Base-by-base conservation (phyloP, 2,797 vertebrate genomes). In the Borostomias antarcticus region DNA sequence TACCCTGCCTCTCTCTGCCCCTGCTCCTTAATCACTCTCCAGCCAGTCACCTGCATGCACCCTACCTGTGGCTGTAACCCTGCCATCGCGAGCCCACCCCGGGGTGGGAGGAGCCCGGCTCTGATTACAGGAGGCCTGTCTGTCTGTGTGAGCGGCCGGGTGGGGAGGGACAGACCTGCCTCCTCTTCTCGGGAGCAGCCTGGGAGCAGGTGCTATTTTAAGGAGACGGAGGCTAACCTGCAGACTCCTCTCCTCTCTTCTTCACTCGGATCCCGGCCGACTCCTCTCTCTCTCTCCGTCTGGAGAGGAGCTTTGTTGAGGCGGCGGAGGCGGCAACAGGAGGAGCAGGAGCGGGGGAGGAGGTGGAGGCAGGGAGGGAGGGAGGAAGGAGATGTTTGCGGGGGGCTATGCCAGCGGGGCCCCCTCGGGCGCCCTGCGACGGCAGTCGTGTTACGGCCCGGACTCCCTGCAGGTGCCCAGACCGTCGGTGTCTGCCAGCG, bases 391-490 rank as follows among this genome's bases (percentile, higher is more conserved):
- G 68, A 91, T 93, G 92, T 93, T 93, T 88, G 86, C 89, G 66
- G 91, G 91, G 29, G 88, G 89, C 72, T 89, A 87, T 32, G 70
- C 85, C 0, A 32, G 83, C 11, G 86, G 74, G 30, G 78, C 74
- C 79, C 86, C 74, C 72, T 64, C 69, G 81, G 15, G 32, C 37
- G 81, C 78, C 4, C 53, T 80, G 66, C 82, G 61, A 68, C 79
- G 72, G 78, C 88, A 77, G 82, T 86, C 85, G 70, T 87, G 87
- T 90, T 68, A 91, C 76, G 88, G 87, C 85, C 81, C 75, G 90
- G 93, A 93, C 72, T 93, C 89, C 90, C 74, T 70, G 79, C 92
- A 86, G 94, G 93, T 93, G 72, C 86, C 89, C 19, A 82, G 86
- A 89, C 78, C 81, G n/a, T 61, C 82, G 65, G 89, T 70, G 72